These are phyloP conservation scores for Colius striatus DNA, from an alignment of 2,113 vertebrate species.

Conservation along the genomic window DNA sequence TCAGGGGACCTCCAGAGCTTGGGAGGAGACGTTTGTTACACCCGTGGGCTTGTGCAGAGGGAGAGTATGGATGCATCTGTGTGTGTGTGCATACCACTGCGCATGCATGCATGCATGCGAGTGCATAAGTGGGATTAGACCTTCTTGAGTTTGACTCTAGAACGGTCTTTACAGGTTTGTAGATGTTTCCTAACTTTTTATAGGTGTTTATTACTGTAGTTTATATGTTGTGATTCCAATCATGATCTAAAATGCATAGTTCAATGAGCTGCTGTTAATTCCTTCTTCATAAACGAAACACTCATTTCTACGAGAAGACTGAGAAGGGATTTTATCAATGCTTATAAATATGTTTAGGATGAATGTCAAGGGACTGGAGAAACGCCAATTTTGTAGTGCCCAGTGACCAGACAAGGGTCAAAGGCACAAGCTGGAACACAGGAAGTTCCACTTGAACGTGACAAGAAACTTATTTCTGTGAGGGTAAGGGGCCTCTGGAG, in stretches of 20 bases:
- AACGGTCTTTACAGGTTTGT: not conserved
- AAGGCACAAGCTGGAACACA: no score
- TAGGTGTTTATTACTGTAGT: not conserved
- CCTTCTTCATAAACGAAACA: no score
- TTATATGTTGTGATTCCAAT: not conserved
- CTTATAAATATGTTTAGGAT: no score
- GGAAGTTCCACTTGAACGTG: no score
- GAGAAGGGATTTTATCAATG: no score
- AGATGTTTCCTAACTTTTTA: not conserved
- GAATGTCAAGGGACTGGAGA: no score
- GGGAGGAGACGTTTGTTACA: not conserved
- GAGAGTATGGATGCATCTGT: fast-evolving
- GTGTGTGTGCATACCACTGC: not conserved
- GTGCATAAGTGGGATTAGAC: fast-evolving
- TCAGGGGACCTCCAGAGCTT: not conserved
- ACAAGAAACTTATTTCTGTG: no score
- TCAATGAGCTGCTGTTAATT: not conserved
- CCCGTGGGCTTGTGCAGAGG: no score
- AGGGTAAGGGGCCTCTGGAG: no score
- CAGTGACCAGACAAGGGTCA: no score
- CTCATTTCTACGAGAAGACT: no score
- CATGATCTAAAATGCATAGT: not conserved
- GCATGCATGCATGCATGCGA: fast-evolving
- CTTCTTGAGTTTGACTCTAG: not conserved
- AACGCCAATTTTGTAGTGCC: no score